Conservation (phyloP, 2,113 vertebrate genomes). For the Montifringilla adamsi region DNA sequence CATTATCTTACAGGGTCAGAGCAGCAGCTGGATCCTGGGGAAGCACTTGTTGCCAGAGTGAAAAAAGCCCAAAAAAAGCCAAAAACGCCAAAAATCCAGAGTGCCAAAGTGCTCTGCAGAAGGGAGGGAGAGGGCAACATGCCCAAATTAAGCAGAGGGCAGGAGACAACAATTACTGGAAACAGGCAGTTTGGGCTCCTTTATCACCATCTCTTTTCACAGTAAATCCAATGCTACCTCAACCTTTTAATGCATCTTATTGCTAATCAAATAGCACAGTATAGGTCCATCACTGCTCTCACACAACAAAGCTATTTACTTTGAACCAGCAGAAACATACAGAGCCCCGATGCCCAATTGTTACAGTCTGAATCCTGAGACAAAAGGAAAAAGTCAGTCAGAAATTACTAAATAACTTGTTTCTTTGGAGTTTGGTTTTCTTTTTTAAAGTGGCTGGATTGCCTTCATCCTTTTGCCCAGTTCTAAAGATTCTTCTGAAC, state of each 20-base stretch:
- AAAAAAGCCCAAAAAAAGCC: not conserved
- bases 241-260: not conserved
- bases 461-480: not conserved
- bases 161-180: not conserved
- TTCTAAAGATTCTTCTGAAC: not conserved
- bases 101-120: not conserved
- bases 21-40: not conserved
- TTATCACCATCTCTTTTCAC: not conserved
- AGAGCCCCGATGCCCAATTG: accelerated
- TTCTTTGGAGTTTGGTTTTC: not conserved
- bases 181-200: not conserved
- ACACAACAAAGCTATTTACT: not conserved
- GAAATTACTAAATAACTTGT: not conserved
- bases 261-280: not conserved
- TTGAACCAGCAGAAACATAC: not conserved
- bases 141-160: not conserved
- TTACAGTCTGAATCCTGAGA: not conserved
- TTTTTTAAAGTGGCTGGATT: not conserved
- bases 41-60: not conserved
- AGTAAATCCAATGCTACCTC: not conserved
- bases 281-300: not conserved
- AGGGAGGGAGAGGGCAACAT: not conserved
- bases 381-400: not conserved
- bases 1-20: not conserved
- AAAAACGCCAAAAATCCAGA: not conserved